These are phyloP conservation scores for Eristalis intricaria DNA, from an alignment of 2,888 invertebrate species.

Conservation along the genomic window DNA sequence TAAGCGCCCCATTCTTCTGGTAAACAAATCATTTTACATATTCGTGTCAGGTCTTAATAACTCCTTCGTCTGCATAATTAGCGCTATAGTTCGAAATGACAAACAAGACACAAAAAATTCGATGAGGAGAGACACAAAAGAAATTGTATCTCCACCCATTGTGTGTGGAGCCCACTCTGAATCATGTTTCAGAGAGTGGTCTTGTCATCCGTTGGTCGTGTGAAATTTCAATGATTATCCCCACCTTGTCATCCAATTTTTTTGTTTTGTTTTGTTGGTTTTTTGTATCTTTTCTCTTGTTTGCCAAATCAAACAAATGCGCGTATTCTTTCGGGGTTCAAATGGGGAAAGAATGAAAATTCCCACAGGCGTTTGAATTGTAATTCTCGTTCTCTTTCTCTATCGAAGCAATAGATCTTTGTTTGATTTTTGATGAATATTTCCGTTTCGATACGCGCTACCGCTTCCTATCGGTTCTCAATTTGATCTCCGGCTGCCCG, in stretches of 20 bases:
- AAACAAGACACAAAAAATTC: slow-evolving; percentile 35
- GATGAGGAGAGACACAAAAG: slow-evolving; percentile 27
- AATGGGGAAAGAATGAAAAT: slow-evolving; percentile 8
- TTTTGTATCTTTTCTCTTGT: slow-evolving; percentile 7
- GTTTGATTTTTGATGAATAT: slow-evolving; percentile 44
- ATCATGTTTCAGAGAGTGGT: background rate
- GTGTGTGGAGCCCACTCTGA: background rate
- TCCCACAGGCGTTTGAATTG: slow-evolving; percentile 47
- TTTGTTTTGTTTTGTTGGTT: too few species aligned
- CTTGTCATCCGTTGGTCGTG: slow-evolving; percentile 50
- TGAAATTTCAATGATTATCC: slow-evolving; percentile 20
- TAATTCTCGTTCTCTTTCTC: background rate
- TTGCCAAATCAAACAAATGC: slow-evolving; percentile 56
- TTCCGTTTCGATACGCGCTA: slow-evolving; percentile 43
- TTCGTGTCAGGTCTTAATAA: slow-evolving; percentile 49
- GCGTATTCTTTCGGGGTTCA: slow-evolving; percentile 6
- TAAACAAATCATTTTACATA: slow-evolving; percentile 52
- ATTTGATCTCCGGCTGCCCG: background rate
- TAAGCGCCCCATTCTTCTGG: background rate
- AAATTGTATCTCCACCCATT: slow-evolving; percentile 27
- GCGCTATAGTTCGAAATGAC: slow-evolving; percentile 62
- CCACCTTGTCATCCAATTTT: background rate
- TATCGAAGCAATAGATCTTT: slow-evolving; percentile 12
- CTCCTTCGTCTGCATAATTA: slow-evolving; percentile 53
- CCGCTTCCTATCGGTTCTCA: slow-evolving; percentile 24